Conservation (phyloP, 1,140 invertebrate genomes). For the Glomeris maerens region DNA sequence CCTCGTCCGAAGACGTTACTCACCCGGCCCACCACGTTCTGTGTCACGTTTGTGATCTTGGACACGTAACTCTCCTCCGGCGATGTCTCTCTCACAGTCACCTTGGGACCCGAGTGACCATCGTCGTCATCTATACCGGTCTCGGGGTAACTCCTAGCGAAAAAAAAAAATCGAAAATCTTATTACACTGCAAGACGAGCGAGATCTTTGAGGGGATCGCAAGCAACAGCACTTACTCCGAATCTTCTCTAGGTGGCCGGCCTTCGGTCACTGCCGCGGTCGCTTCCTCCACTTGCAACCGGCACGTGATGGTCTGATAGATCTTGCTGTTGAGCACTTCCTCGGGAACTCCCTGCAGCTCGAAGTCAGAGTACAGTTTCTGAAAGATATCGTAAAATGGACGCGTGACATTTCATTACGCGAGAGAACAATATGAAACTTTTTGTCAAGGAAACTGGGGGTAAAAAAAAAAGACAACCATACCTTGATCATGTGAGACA, state of each 20-base stretch:
- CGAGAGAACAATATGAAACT: background rate
- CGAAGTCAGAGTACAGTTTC: slow-evolving; percentile 99
- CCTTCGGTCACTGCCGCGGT: slow-evolving; percentile 77
- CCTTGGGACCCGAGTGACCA: slow-evolving; percentile 35
- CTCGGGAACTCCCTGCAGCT: slow-evolving; percentile 95
- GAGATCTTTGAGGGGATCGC: background rate
- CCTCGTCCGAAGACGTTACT: slow-evolving; percentile 69
- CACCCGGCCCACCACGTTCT: slow-evolving; percentile 58
- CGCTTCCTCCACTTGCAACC: slow-evolving; percentile 94
- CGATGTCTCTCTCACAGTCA: slow-evolving; percentile 27
- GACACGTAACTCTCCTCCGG: slow-evolving; percentile 48
- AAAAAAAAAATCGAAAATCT: slow-evolving; percentile 4
- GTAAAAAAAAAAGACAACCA: slow-evolving; percentile 22
- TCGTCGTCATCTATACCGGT: slow-evolving; percentile 41
- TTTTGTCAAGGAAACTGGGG: too few relatives aligned
- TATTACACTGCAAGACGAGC: background rate
- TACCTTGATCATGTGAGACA: slow-evolving; percentile 91
- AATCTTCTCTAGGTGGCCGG: slow-evolving; percentile 41
- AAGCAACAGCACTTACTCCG: slow-evolving; percentile 18
- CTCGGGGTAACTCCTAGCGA: slow-evolving; percentile 33
- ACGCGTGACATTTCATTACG: background rate
- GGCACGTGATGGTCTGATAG: slow-evolving; percentile 80
- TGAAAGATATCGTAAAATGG: slow-evolving; percentile 34
- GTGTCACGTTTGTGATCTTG: slow-evolving; percentile 53
- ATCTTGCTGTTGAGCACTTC: slow-evolving; percentile 94